phyloP scores from a whole-genome alignment of 2,113 vertebrate genomes.

The Mustela lutreola region DNA sequence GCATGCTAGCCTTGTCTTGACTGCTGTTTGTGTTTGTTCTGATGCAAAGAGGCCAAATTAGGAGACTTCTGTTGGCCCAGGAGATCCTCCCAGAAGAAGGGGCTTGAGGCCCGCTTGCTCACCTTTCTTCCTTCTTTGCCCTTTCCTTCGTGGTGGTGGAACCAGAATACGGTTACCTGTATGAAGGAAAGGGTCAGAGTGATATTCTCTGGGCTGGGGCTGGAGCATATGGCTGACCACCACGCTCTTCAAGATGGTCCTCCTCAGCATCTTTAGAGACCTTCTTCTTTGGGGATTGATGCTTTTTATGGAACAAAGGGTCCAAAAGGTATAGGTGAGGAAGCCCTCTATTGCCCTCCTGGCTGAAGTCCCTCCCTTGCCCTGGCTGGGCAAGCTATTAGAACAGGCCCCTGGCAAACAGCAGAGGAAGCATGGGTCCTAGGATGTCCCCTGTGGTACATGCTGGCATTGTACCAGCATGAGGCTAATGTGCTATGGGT shows the following conservation, averaged over 20 bases:
- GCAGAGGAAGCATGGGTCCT: slow-evolving; percentile 75
- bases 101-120: background rate
- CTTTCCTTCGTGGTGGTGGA: background rate
- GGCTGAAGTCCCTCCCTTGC: slow-evolving; percentile 54
- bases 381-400: slow-evolving; percentile 80
- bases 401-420: slow-evolving; percentile 64
- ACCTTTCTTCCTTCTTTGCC: background rate
- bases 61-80: background rate
- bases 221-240: background rate
- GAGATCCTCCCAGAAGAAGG: background rate
- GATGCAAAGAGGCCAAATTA: background rate
- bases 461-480: slow-evolving; percentile 91
- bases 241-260: slow-evolving; percentile 1
- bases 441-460: slow-evolving; percentile 91
- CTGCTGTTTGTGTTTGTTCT: background rate
- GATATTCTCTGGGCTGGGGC: background rate
- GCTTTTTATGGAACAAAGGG: background rate
- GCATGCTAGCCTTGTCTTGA: background rate
- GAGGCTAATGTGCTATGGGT: slow-evolving; percentile 88
- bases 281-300: slow-evolving; percentile 18
- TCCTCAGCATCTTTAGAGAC: background rate
- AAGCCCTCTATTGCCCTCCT: background rate
- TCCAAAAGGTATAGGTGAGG: background rate
- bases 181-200: background rate
- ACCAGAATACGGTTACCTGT: background rate